A percentile compares a stretch with the other conserved stretches of the same genome.
Evolutionary conservation across 2,888 invertebrate species (phyloP).

Genomic region (Conomelus anceps): DNA sequence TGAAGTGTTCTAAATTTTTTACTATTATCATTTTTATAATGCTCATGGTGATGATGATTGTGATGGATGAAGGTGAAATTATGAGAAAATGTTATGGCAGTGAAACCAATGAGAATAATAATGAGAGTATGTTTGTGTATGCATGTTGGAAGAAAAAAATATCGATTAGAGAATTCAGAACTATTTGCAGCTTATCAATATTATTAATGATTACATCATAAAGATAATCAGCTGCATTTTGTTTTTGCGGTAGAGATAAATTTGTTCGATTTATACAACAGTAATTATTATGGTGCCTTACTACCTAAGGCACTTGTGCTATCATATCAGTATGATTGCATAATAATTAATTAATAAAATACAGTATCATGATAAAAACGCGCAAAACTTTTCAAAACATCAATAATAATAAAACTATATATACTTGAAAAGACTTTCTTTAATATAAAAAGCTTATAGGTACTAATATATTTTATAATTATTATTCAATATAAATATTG

Average conservation of each 20-base stretch:
- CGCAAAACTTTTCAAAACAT: background rate
- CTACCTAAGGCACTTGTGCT: slow-evolving; percentile 39
- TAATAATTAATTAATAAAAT: background rate
- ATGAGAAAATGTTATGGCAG: background rate
- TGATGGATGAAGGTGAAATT: background rate
- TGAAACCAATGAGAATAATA: background rate
- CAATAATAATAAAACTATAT: background rate
- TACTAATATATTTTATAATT: background rate
- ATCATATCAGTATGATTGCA: slow-evolving; percentile 29
- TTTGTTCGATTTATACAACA: background rate
- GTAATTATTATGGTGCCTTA: background rate
- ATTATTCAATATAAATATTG: background rate
- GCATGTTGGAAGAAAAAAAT: background rate
- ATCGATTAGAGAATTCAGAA: background rate
- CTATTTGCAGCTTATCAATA: background rate
- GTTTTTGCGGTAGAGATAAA: background rate
- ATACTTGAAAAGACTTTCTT: background rate
- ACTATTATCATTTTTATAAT: background rate
- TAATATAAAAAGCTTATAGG: background rate
- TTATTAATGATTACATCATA: background rate
- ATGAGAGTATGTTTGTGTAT: background rate
- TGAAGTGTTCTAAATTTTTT: background rate
- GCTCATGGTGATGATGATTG: background rate
- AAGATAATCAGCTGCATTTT: background rate
- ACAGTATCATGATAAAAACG: background rate